Evolutionary conservation across 2,888 invertebrate genomes (phyloP).

Genomic region (Dichetophora obliterata): DNA sequence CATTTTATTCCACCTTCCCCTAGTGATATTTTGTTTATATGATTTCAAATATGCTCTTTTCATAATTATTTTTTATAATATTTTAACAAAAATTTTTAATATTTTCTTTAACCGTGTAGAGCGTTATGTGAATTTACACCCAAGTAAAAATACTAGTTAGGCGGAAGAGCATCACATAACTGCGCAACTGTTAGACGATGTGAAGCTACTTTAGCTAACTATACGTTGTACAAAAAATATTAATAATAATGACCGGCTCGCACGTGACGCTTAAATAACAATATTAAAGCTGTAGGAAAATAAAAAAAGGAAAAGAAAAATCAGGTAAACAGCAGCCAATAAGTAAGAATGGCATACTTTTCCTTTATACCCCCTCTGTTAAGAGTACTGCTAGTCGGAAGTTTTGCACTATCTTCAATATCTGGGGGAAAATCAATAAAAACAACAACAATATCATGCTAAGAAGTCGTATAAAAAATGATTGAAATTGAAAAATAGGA

Average conservation of each 20-base stretch:
- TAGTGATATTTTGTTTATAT: no score
- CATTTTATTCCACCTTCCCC: no score
- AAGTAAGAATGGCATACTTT: not conserved
- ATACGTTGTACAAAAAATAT: slow-evolving; percentile 10
- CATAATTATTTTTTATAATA: no score
- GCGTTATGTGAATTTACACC: not conserved
- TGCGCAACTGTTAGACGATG: not conserved
- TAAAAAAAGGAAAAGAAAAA: not conserved
- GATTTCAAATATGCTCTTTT: no score
- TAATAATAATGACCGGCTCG: slow-evolving; percentile 23
- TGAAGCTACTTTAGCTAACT: not conserved
- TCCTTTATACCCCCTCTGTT: not conserved
- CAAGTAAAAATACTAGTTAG: not conserved
- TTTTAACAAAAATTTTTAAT: not conserved
- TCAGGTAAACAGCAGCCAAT: slow-evolving; percentile 2
- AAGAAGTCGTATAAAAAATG: not conserved
- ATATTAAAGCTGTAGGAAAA: not conserved
- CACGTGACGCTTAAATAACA: slow-evolving; percentile 25
- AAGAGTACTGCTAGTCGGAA: not conserved
- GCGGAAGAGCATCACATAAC: not conserved
- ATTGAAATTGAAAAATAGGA: not conserved
- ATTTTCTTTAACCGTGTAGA: not conserved
- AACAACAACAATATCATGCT: not conserved
- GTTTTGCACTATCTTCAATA: not conserved
- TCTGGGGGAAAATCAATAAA: not conserved